Conservation (phyloP, 2,888 invertebrate genomes). For the Himalopsyche tibetana region DNA sequence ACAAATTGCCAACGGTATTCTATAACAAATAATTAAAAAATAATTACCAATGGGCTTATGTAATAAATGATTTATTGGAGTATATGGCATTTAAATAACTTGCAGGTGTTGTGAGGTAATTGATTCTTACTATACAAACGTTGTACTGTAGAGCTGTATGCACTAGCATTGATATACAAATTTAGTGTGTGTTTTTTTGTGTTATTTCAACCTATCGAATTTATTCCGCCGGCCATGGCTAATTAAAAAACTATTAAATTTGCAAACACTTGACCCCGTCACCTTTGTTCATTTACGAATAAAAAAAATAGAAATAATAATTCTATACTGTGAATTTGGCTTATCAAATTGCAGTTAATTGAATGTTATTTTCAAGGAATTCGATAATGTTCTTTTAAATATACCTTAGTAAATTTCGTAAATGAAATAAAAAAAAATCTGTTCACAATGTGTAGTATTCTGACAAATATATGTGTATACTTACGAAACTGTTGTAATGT, state of each 20-base stretch:
- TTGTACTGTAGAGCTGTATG: not conserved
- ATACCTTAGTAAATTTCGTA: too few species aligned
- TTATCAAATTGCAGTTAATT: not conserved
- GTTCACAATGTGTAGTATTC: too few species aligned
- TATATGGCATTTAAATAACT: not conserved
- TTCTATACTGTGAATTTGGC: not conserved
- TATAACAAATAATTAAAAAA: not conserved
- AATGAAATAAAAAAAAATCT: too few species aligned
- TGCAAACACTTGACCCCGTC: not conserved
- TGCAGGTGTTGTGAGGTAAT: not conserved
- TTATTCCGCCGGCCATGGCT: not conserved
- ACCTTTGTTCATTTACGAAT: not conserved
- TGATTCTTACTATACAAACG: not conserved
- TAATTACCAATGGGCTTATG: not conserved
- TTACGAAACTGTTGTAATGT: too few species aligned
- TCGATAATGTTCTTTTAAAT: too few species aligned
- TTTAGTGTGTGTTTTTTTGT: not conserved
- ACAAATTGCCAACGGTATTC: not conserved
- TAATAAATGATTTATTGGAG: conserved; percentile 4
- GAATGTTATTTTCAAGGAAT: too few species aligned
- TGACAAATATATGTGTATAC: too few species aligned
- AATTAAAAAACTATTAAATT: conserved; percentile 11
- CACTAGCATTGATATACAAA: not conserved
- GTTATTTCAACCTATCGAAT: not conserved
- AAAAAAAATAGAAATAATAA: not conserved